Conservation (phyloP, 2,888 invertebrate species). For the Euphydryas editha region DNA sequence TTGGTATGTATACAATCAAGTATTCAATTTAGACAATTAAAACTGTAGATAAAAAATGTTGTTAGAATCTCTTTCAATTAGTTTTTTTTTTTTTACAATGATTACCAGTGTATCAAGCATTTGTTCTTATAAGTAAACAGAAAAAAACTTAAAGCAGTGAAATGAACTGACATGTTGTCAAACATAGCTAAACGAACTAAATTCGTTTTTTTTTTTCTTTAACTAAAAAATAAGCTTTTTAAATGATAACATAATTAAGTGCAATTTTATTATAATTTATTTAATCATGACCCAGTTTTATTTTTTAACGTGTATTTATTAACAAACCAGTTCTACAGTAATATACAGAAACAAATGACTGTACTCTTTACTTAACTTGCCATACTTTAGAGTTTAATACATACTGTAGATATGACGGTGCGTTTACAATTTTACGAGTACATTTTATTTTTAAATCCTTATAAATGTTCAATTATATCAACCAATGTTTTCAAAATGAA, state of each 20-base stretch:
- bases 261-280: constrained; percentile 1
- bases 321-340: background rate
- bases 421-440: background rate
- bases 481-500: too few relatives aligned
- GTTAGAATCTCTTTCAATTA: background rate
- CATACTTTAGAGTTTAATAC: background rate
- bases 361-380: background rate
- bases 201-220: background rate
- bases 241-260: background rate
- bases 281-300: background rate
- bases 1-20: too few relatives aligned
- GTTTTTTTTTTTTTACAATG: too few relatives aligned
- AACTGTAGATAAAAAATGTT: background rate
- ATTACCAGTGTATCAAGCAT: too few relatives aligned
- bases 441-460: background rate
- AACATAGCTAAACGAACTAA: too few relatives aligned
- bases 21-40: too few relatives aligned
- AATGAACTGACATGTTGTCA: too few relatives aligned
- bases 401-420: background rate
- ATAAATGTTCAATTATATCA: background rate
- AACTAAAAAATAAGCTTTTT: background rate
- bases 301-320: background rate
- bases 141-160: too few relatives aligned
- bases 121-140: too few relatives aligned
- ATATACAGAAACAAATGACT: background rate